Base-by-base conservation (phyloP, 2,888 invertebrate genomes). In the Leptogaster cylindrica region DNA sequence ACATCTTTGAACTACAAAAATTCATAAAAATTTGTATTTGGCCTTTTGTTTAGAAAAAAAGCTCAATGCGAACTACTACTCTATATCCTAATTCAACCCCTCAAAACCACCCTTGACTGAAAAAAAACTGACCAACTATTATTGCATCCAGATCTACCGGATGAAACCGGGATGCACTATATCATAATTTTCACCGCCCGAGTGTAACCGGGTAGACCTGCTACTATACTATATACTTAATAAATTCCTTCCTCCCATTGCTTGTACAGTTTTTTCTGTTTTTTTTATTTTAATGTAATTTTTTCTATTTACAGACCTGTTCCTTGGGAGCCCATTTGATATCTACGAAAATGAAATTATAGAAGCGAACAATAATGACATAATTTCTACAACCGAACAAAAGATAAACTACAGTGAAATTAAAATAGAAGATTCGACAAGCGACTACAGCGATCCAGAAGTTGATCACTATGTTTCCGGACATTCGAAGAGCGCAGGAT, bases 391-490 rank as follows among this genome's bases (percentile, higher is more conserved):
- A 8, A 8, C 48, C 7, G 27, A 39, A 8, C 36, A 36, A 8
- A 65, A 33, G 27, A n/a, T 25, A 8, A 39, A 39, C 4, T 65
- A 39, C n/a, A 27, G 50, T 16, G 28, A 41, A n/a, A 48, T 50
- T 28, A 23, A 65, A 61, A 65, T 68, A 41, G 65, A 68, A 16
- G 68, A 68, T 7, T 10, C 36, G 7, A 20, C 10, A 5, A 74
- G 72, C 12, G 73, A 76, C 12, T 75, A 75, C 51, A 76, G 76
- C 67, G 76, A 75, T 70, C 72, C 76, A 1, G 76, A 76, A 73
- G 75, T 73, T 18, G 77, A 79, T 72, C 75, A 75, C 67, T 73
- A 73, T 31, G 51, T 72, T 33, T 52, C 25, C 18, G 51, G 63
- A 27, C 50, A 52, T 14, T 3, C 51, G n/a, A 64, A 41, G 39